Evolutionary conservation across 2,113 vertebrate species (phyloP).

Genomic region (Formicarius rufipectus): DNA sequence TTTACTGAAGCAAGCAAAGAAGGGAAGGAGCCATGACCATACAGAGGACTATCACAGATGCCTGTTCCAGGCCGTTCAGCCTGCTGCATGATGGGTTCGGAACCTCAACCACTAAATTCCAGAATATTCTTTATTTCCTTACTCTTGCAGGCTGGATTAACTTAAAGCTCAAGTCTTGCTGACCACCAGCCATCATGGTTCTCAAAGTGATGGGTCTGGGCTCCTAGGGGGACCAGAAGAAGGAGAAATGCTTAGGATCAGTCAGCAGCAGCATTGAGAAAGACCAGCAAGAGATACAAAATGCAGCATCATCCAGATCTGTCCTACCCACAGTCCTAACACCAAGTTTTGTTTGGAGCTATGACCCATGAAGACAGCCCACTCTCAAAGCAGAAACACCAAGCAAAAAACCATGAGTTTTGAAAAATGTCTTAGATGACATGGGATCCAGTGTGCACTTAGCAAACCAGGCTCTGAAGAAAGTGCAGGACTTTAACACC

Average conservation of each 20-base stretch:
- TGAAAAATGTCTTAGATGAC: background rate
- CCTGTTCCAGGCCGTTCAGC: background rate
- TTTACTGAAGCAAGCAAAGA: background rate
- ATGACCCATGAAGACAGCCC: background rate
- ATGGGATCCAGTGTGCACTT: background rate
- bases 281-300: background rate
- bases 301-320: background rate
- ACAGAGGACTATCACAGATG: background rate
- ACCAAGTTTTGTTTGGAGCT: background rate
- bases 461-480: background rate
- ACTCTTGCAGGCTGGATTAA: background rate
- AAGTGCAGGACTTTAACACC: background rate
- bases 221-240: background rate
- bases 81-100: background rate
- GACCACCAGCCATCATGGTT: background rate
- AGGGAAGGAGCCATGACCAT: background rate
- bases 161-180: background rate
- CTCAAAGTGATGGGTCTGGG: background rate
- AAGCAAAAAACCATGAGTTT: background rate
- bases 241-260: background rate
- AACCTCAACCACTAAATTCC: background rate
- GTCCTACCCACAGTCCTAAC: background rate
- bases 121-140: background rate
- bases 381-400: background rate
- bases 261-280: background rate